These are phyloP conservation scores for Aphaenogaster floridana DNA, from an alignment of 1,140 invertebrate genomes.

Conservation along the genomic window DNA sequence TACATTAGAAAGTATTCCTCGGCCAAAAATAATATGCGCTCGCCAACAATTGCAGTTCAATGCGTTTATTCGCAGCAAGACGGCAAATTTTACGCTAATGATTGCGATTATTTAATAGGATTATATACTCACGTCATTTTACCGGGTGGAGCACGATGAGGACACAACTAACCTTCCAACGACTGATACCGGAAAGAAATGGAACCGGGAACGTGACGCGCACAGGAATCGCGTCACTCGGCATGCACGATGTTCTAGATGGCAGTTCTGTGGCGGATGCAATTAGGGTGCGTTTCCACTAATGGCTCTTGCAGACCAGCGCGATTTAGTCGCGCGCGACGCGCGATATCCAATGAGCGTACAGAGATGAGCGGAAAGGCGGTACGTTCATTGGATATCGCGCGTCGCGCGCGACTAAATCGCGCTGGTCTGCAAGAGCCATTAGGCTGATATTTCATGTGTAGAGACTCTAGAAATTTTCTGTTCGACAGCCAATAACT, in stretches of 20 bases:
- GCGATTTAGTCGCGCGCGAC: no score
- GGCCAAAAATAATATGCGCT: conserved; percentile 63
- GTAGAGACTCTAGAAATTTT: no score
- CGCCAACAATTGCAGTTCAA: neutral
- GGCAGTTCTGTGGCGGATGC: neutral
- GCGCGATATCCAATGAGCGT: no score
- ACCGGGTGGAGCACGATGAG: neutral
- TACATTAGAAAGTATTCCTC: neutral
- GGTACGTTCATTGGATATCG: no score
- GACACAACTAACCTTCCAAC: neutral
- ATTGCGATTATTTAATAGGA: conserved; percentile 59
- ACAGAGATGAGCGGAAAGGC: no score
- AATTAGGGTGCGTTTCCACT: neutral
- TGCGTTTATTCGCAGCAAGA: neutral
- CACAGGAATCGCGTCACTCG: neutral
- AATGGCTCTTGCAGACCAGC: no score
- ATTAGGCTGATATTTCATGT: no score
- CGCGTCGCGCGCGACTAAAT: no score
- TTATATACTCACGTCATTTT: conserved; percentile 80
- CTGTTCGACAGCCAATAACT: no score
- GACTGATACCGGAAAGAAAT: conserved; percentile 74
- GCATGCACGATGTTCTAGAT: neutral
- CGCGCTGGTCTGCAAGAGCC: no score
- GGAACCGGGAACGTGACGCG: no score
- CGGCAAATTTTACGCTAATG: neutral